Base-by-base conservation (phyloP, 1,140 invertebrate genomes). In the Coelopa frigida region DNA sequence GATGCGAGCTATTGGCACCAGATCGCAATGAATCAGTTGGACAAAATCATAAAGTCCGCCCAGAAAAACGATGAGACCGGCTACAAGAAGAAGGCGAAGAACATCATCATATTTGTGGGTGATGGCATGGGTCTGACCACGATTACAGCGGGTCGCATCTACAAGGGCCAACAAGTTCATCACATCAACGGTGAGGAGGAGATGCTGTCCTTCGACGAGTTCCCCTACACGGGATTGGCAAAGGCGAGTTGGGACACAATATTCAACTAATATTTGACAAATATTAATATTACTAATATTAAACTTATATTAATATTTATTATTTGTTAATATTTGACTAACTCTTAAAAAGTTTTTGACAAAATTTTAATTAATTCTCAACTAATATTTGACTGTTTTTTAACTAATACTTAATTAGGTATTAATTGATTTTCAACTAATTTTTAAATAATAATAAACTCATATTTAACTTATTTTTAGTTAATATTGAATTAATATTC, bases 41-140 rank as follows among this genome's bases (percentile, higher is more conserved):
- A 50, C 14, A 67, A 64, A 35, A 58, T 46, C 11, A 55, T 67
- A 5, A 48, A 48, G 2, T 31, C 49, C 17, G 55, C 58, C 4
- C 43, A 64, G 27, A 38, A 44, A 15, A 40, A 40, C 10, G 47
- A 58, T 26, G 63, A 67, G 70, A 56, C 50, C 3, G 12, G 7
- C 8, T 64, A 61, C 38, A 41, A 37, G 12, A 51, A 42, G 24
- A 85, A 84, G 60, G 78, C 81, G 3, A 82, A 79, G 61, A 85
- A 85, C 60, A 75, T 87, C 14, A 79, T 88, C 21, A 64, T 89
- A 29, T 83, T 87, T 56, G 71, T 89, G n/a, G 86, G 84, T 1
- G 86, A 89, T 67, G 85, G 85, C 14, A 85, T 88, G 79, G 82
- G 84, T 2, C 67, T 85, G 36, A 72, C 81, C 5, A 86, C 85